Percentiles rank a stretch among this genome's conserved stretches.
Conservation (phyloP, 30 jellyfish, hydroid and myxozoan genomes). For the Aurelia aurita complex sp. Pacific region DNA sequence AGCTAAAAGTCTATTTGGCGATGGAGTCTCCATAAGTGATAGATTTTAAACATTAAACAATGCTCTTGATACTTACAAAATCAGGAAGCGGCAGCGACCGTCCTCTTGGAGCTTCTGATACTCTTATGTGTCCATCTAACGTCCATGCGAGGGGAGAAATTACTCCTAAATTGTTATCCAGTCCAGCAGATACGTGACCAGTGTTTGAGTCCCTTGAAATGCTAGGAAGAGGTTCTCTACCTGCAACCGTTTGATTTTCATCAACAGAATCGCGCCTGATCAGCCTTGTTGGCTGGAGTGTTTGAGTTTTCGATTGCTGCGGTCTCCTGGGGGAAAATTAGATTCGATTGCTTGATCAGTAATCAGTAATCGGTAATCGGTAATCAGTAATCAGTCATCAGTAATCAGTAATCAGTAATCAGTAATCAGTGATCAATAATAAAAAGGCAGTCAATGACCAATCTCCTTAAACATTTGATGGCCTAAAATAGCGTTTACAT, state of each 20-base stretch:
- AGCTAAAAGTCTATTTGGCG: too few relatives aligned
- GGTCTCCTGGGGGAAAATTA: slow-evolving; percentile 1
- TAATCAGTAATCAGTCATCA: too few relatives aligned
- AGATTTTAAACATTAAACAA: background rate
- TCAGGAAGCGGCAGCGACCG: slow-evolving; percentile 78
- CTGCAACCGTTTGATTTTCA: background rate
- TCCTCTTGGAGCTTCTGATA: slow-evolving; percentile 54
- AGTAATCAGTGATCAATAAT: too few relatives aligned
- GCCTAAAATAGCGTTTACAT: too few relatives aligned
- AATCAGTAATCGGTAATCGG: too few relatives aligned
- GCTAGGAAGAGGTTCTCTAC: slow-evolving; percentile 3
- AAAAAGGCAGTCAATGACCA: too few relatives aligned
- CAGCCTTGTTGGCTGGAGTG: slow-evolving; percentile 49
- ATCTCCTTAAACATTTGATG: too few relatives aligned
- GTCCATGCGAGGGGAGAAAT: slow-evolving; percentile 92
- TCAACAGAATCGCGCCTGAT: slow-evolving; percentile 7
- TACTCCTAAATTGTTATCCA: slow-evolving; percentile 30
- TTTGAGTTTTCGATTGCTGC: background rate
- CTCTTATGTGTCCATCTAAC: slow-evolving; percentile 84
- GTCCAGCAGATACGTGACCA: slow-evolving; percentile 9
- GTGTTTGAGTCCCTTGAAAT: slow-evolving; percentile 8
- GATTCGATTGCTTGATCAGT: too few relatives aligned
- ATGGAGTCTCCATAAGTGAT: background rate
- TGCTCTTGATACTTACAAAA: slow-evolving; percentile 46
- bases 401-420: too few relatives aligned